phyloP scores from a whole-genome alignment of 2,797 vertebrate species.

The Hephaestus fuliginosus region DNA sequence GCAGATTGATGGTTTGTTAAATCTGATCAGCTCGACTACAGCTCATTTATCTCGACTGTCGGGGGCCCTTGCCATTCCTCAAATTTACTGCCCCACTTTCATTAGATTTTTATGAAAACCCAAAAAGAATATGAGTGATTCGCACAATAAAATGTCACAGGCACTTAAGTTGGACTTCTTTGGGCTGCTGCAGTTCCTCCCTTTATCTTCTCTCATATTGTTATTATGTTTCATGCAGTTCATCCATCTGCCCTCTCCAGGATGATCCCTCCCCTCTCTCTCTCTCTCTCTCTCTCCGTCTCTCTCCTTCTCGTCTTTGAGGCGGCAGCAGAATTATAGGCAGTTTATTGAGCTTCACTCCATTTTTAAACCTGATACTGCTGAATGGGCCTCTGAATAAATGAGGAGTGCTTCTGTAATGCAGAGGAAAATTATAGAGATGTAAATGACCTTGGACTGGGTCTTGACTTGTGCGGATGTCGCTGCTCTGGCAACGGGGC shows the following conservation, averaged over 20 bases:
- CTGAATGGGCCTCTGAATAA: constrained; percentile 53
- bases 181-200: constrained; percentile 16
- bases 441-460: constrained; percentile 17
- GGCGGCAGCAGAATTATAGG: constrained; percentile 54
- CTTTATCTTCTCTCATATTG: constrained; percentile 51
- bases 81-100: constrained; percentile 54
- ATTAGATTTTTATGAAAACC: constrained; percentile 63
- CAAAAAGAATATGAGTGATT: constrained; percentile 62
- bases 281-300: background rate
- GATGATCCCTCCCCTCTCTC: background rate
- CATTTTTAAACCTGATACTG: constrained; percentile 49
- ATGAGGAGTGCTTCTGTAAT: constrained; percentile 32
- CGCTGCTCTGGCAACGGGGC: background rate
- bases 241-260: constrained; percentile 34
- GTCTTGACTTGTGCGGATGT: constrained; percentile 18
- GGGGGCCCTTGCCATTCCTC: constrained; percentile 44
- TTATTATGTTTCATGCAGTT: constrained; percentile 42
- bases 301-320: constrained; percentile 57
- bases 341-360: constrained; percentile 64
- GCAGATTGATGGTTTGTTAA: constrained; percentile 60
- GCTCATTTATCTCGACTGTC: constrained; percentile 62
- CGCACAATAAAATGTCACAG: constrained; percentile 64
- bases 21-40: constrained; percentile 54
- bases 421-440: constrained; percentile 48
- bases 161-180: constrained; percentile 37